A percentile compares a stretch with the other conserved stretches of the same genome.
Evolutionary conservation across 2,113 vertebrate species (phyloP).

Genomic region (Aspiorhynchus laticeps): DNA sequence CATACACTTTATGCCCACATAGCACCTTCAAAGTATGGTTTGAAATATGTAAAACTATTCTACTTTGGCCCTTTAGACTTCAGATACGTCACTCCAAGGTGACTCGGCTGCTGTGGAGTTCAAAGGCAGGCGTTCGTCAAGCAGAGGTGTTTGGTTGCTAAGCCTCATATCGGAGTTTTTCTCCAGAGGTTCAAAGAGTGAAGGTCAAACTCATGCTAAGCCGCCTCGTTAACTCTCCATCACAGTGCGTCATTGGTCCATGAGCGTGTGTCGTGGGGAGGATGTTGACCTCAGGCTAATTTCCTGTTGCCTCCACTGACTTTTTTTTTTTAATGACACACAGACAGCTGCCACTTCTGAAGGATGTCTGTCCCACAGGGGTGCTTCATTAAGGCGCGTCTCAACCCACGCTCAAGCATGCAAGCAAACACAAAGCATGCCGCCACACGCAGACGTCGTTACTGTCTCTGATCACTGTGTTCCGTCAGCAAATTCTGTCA

Average conservation of each 20-base stretch:
- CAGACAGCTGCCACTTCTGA: conserved; percentile 42
- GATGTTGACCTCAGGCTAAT: conserved; percentile 40
- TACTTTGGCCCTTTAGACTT: not conserved
- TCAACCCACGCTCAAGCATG: conserved; percentile 31
- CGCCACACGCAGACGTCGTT: conserved; percentile 6
- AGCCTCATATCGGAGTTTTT: not conserved
- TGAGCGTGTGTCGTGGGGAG: not conserved
- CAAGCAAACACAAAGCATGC: conserved; percentile 38
- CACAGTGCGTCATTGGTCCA: conserved; percentile 1
- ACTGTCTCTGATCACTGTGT: conserved; percentile 41
- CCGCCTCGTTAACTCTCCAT: conserved; percentile 20
- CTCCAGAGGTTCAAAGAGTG: conserved; percentile 20
- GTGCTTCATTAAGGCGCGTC: conserved; percentile 38
- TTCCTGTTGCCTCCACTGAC: not conserved
- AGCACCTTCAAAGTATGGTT: not conserved
- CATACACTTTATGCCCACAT: not conserved
- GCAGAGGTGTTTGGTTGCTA: conserved; percentile 27
- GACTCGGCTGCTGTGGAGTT: conserved; percentile 10
- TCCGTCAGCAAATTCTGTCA: conserved; percentile 34
- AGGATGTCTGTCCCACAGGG: conserved; percentile 44
- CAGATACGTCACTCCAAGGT: conserved; percentile 4
- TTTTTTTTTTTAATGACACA: conserved; percentile 29
- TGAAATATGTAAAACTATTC: conserved; percentile 14
- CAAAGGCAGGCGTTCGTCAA: conserved; percentile 23
- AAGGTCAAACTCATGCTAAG: conserved; percentile 36